Evolutionary conservation across 2,113 vertebrate genomes (phyloP), one percentile per base, ranked within the genome.

Genomic region (Sceloporus tristichus): DNA sequence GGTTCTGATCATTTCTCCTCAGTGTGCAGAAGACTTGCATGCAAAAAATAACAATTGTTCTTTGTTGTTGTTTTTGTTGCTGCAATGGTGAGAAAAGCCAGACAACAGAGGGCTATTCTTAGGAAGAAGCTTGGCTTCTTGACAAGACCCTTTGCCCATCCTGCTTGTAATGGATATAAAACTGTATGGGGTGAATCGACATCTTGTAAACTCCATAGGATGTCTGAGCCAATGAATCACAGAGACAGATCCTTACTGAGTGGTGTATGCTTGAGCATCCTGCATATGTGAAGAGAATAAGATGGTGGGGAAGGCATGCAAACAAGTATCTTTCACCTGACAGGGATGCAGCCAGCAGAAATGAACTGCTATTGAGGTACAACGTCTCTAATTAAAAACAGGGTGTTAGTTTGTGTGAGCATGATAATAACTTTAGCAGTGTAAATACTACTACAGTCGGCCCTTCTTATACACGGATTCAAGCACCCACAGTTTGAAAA

Each of bases 151-250:
- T 95, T 96, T 96, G 95, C 96, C 96, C 93, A 95, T 95, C 93
- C 95, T 95, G 93, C 91, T 96, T 96, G 96, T 96, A 97, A 97
- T 97, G 96, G 96, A 97, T 97, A 97, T 96, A 97, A 96, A 97
- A 95, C 96, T 92, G 93, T 96, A 96, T 96, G 97, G 96, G 95
- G 96, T 95, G 96, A 96, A 95, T 94, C 94, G 95, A 96, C 96
- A 95, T 96, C 96, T 95, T 96, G 96, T 97, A 97, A 97, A 96
- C 97, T 89, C 97, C 91, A 95, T 95, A 96, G 97, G 96, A 97
- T 96, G 96, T 95, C 96, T 88, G 94, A 96, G 95, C 93, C 97
- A 96, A 96, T 97, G 96, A 97, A 96, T 97, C 96, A 96, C 95
- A 94, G 96, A 96, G 95, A 94, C 87, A 94, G 95, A 93, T 91